Base-by-base conservation (phyloP, 2,888 invertebrate genomes). In the Antheraea yamamai region DNA sequence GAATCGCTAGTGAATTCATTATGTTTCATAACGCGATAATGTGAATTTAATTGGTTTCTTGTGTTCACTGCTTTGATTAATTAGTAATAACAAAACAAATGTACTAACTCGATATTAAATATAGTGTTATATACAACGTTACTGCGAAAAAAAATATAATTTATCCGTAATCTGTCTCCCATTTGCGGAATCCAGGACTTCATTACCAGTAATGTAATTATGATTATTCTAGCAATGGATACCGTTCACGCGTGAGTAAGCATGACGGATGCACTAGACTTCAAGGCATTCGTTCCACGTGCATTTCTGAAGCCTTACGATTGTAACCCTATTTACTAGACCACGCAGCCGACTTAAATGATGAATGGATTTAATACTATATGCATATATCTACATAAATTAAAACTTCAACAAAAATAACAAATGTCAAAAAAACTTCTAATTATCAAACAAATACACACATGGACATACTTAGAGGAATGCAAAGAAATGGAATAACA, bases 261-360 rank as follows among this genome's bases (percentile, higher is more conserved):
- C 85, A 86, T 81, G 81, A 80, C 79, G 79, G 79, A 79, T 79
- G 81, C 82, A 83, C 80, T 82, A 82, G 79, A 84, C 87, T 80
- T 85, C 84, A 86, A 84, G 81, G 82, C 83, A 83, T 81, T 80
- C 84, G 82, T 84, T 86, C 35, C 88, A 88, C 88, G 89, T 89
- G 89, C 83, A 83, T 74, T 79, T 79, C 82, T 76, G 92, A 93
- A 93, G 92, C 92, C 92, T 80, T 91, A 92, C 85, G 81, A 84
- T 79, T 82, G 84, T 92, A 92, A 93, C 89, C 91, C 90, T 92
- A 91, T 93, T 92, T 92, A 84, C 86, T 82, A 86, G 85, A 85
- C 83, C 83, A 86, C 83, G 84, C 85, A 86, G 78, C 83, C 80
- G 83, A 78, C 82, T 85, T 86, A 86, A 82, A 83, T 88, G 83